Percentiles rank a stretch among this genome's conserved stretches.
These are phyloP conservation scores for Heliconius charithonia DNA, from an alignment of 2,888 invertebrate species.

Conservation along the genomic window DNA sequence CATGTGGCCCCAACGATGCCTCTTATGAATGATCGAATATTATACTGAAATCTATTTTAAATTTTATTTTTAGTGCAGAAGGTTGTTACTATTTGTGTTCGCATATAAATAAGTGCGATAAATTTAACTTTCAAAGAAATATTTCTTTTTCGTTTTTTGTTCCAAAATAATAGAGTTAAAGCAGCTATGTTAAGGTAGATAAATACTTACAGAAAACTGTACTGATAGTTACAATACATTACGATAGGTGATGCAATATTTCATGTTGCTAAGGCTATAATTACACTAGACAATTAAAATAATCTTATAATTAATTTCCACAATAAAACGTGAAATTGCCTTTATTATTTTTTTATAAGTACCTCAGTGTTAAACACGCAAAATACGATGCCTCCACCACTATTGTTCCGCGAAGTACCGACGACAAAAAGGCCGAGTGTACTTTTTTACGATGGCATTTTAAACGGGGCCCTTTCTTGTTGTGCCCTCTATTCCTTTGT, in stretches of 20 bases:
- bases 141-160: not conserved
- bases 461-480: conserved; percentile 54
- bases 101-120: conserved; percentile 14
- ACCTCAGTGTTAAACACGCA: conserved; percentile 16
- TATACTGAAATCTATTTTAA: conserved; percentile 23
- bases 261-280: not conserved
- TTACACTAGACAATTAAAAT: not conserved
- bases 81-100: conserved; percentile 13
- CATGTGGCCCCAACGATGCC: conserved; percentile 60
- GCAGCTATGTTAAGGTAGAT: not conserved
- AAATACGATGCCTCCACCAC: conserved; percentile 20
- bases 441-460: conserved; percentile 31
- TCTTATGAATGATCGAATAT: conserved; percentile 47
- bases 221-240: not conserved
- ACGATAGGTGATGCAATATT: not conserved
- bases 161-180: not conserved
- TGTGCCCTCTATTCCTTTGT: conserved; percentile 55
- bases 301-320: not conserved
- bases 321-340: conserved; percentile 2
- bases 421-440: conserved; percentile 27
- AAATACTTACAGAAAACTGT: not conserved
- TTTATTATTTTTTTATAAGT: conserved; percentile 4
- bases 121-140: not conserved
- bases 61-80: conserved; percentile 18
- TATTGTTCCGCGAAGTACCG: conserved; percentile 18